These are phyloP conservation scores for Drosophila bipectinata DNA, from an alignment of 1,140 invertebrate species.

Conservation along the genomic window DNA sequence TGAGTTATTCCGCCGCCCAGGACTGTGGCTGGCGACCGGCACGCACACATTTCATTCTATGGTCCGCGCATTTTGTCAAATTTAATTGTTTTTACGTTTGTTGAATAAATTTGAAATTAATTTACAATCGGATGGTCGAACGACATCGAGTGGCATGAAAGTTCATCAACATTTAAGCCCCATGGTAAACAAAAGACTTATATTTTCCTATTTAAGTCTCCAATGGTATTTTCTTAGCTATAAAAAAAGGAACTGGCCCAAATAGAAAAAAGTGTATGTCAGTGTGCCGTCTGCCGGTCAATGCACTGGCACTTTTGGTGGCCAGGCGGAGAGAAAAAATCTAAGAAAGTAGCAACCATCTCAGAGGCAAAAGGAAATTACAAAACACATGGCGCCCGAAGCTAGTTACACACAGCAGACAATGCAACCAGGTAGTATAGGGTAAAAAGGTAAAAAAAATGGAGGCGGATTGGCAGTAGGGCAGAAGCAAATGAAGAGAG, in stretches of 20 bases:
- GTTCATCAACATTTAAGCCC: neutral
- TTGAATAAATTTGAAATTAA: conserved; percentile 52
- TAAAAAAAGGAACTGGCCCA: conserved; percentile 4
- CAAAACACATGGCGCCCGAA: conserved; percentile 69
- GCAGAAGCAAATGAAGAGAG: conserved; percentile 53
- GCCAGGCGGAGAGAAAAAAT: neutral
- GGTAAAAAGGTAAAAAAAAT: neutral
- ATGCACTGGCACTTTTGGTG: conserved; percentile 47
- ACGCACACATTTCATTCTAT: conserved; percentile 26
- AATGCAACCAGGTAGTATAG: conserved; percentile 46
- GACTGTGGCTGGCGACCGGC: conserved; percentile 23
- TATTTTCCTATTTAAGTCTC: neutral
- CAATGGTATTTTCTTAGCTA: conserved; percentile 5
- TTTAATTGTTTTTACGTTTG: conserved; percentile 67
- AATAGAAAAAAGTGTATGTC: conserved; percentile 43
- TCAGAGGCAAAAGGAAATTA: conserved; percentile 53
- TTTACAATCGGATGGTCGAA: conserved; percentile 20
- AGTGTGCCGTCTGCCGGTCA: conserved; percentile 64
- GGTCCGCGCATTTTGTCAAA: conserved; percentile 52
- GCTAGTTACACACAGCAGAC: conserved; percentile 66
- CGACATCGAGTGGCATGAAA: neutral
- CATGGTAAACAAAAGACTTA: neutral
- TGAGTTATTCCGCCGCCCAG: conserved; percentile 33
- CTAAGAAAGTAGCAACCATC: conserved; percentile 34
- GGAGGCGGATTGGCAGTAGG: conserved; percentile 14